These are phyloP conservation scores for Eilema depressum DNA, from an alignment of 2,888 invertebrate species.

Conservation along the genomic window DNA sequence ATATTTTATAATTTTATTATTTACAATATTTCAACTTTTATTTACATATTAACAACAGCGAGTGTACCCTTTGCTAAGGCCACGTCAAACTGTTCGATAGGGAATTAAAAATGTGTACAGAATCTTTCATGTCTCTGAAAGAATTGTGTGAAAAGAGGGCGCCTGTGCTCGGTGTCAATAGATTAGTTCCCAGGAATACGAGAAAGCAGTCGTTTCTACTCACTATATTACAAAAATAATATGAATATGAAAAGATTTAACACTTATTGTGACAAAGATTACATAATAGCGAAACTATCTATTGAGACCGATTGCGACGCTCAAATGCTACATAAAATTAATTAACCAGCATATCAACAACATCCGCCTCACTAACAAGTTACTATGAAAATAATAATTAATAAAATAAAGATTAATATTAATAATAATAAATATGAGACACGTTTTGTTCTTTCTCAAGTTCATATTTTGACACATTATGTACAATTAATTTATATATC, in stretches of 20 bases:
- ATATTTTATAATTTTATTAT: conserved; percentile 85
- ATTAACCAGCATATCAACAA: conserved; percentile 77
- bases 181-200: conserved; percentile 37
- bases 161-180: conserved; percentile 46
- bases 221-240: conserved; percentile 64
- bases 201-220: conserved; percentile 56
- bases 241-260: conserved; percentile 63
- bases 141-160: conserved; percentile 56
- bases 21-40: conserved; percentile 87
- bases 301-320: conserved; percentile 59
- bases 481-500: conserved; percentile 76
- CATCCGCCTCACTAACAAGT: conserved; percentile 70
- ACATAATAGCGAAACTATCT: conserved; percentile 50
- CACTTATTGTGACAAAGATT: conserved; percentile 60
- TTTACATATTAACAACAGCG: conserved; percentile 87
- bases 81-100: conserved; percentile 77
- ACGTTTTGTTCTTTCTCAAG: conserved; percentile 77
- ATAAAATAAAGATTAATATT: conserved; percentile 64
- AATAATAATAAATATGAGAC: conserved; percentile 82
- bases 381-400: conserved; percentile 59
- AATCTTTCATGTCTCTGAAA: conserved; percentile 46
- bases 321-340: conserved; percentile 73
- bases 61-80: conserved; percentile 76
- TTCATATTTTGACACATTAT: conserved; percentile 74
- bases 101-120: conserved; percentile 71